Percentiles rank a stretch among this genome's conserved stretches.
These are phyloP conservation scores for Hoplias malabaricus DNA, from an alignment of 2,113 vertebrate genomes.

Conservation along the genomic window DNA sequence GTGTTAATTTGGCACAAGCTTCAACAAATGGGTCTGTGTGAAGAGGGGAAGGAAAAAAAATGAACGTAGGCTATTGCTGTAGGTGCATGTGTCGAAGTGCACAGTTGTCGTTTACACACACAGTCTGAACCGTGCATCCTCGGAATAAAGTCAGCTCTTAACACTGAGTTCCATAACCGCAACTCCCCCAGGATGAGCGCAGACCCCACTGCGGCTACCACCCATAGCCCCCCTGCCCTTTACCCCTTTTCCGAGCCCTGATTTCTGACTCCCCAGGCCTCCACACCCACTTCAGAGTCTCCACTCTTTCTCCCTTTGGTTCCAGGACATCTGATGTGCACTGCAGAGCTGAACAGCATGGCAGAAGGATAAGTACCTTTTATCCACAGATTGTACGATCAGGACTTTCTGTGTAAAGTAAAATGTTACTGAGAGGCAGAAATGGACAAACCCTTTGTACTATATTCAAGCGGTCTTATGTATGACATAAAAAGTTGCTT, in stretches of 20 bases:
- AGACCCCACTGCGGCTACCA: conserved; percentile 15
- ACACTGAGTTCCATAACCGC: background rate
- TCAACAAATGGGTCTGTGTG: conserved; percentile 57
- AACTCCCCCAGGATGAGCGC: conserved; percentile 21
- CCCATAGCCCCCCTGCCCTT: background rate
- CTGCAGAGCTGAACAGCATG: conserved; percentile 92
- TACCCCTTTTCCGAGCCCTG: background rate
- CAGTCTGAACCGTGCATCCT: conserved; percentile 20
- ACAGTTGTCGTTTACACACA: conserved; percentile 13
- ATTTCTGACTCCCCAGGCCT: conserved; percentile 18
- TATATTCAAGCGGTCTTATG: conserved; percentile 96
- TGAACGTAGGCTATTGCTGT: conserved; percentile 36
- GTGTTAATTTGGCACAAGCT: conserved; percentile 50
- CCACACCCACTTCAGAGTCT: conserved; percentile 84
- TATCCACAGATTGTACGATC: conserved; percentile 93
- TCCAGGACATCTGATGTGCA: conserved; percentile 90
- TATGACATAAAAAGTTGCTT: conserved; percentile 95
- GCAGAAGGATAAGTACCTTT: conserved; percentile 84
- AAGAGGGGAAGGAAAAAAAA: conserved; percentile 36
- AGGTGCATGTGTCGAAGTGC: conserved; percentile 34
- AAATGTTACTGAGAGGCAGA: conserved; percentile 84
- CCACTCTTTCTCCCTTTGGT: conserved; percentile 70
- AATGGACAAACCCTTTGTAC: conserved; percentile 92
- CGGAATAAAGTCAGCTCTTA: conserved; percentile 1
- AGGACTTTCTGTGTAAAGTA: conserved; percentile 95